Conservation (phyloP, 2,113 vertebrate genomes). For the Tachuris rubrigastra region DNA sequence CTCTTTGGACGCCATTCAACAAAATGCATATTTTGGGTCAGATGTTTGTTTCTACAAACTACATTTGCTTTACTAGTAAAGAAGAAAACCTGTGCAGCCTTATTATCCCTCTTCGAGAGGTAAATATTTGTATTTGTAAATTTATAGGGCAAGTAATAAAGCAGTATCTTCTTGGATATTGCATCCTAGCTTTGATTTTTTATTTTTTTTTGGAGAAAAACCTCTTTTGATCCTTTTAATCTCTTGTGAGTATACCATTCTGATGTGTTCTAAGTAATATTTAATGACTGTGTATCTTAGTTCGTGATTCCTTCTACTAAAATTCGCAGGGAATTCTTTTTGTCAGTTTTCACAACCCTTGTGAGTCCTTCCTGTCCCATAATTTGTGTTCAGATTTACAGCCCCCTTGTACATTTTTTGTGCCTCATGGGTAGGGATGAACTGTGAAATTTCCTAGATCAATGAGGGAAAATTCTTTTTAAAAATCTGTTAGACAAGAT, state of each 20-base stretch:
- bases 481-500: background rate
- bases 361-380: background rate
- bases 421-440: background rate
- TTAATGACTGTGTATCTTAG: background rate
- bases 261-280: background rate
- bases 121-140: conserved; percentile 23
- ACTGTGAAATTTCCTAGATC: background rate
- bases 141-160: background rate
- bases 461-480: background rate
- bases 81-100: conserved; percentile 94
- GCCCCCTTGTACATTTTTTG: background rate
- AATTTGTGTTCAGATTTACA: background rate
- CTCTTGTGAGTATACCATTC: background rate
- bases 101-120: conserved; percentile 96
- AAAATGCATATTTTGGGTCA: conserved; percentile 98
- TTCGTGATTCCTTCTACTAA: background rate
- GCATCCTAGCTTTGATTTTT: background rate
- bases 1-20: conserved; percentile 97
- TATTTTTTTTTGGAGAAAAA: background rate
- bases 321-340: background rate
- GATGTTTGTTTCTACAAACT: conserved; percentile 99
- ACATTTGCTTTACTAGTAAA: conserved; percentile 98
- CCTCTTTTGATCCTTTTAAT: background rate
- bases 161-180: background rate
- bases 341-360: background rate